Base-by-base conservation (phyloP, 2,797 vertebrate genomes). In the Falco berigora region DNA sequence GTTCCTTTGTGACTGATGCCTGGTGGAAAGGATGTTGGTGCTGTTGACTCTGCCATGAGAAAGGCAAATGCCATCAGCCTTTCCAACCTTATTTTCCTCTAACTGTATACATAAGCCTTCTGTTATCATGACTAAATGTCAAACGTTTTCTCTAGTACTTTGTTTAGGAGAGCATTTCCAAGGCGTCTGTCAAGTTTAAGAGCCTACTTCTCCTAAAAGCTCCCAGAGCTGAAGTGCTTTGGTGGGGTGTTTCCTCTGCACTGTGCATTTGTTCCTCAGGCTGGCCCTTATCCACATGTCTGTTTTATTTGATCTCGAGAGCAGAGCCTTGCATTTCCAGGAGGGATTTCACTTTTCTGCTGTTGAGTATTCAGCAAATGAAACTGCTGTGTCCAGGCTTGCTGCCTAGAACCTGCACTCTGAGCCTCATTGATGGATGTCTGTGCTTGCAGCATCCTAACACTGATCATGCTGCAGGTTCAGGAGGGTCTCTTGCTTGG, bases 341-440 rank as follows among this genome's bases (percentile, higher is more conserved):
- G 50, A 78, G 25, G 12, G 8, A 4, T 77, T 79, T 82, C 53
- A 19, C 20, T 71, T 14, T 76, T 63, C 38, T 49, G 42, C 5
- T 56, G 24, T 46, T 63, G 69, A 34, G 22, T 38, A 62, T 67
- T 62, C 30, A 75, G 50, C 30, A 64, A 8, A 63, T 22, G 36
- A 77, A n/a, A 27, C 27, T 68, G 49, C 42, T 59, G 74, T 36
- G 27, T n/a, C 52, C 52, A 71, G 30, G 15, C 55, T 78, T 32
- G 21, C 34, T 78, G 68, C 16, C 32, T 30, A 59, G 30, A 76
- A n/a, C 20, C 52, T 49, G 18, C 36, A 52, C 22, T 8, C 5
- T 2, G 56, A 66, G 34, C 28, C 47, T 61, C 32, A 9, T 10
- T 1, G 25, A 15, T 32, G 62, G 46, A 42, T 0, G 0, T 38